Base-by-base conservation (phyloP, 2,888 invertebrate genomes). In the Empis stercorea region DNA sequence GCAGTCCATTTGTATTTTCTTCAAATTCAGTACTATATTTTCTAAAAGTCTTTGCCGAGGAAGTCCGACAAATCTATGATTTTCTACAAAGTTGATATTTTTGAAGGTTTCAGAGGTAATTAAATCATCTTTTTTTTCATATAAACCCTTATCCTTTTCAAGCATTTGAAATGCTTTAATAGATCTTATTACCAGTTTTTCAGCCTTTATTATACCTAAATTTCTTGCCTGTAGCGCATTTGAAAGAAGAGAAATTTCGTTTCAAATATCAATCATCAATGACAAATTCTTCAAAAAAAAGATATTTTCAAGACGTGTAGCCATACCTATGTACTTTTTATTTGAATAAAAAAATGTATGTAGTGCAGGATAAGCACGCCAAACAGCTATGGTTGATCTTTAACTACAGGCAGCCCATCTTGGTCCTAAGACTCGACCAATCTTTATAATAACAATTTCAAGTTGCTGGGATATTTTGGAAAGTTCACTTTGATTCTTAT, bases 401-500 rank as follows among this genome's bases (percentile, higher is more conserved):
- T 6, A 13, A 13, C 32, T 32, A 13, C 9, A 32, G 11, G 32
- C 32, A 32, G 32, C 32, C 32, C 32, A 32, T 32, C 32, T 32
- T 32, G 32, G 32, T 13, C 32, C 32, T 32, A 32, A 32, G 11
- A 32, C 32, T 36, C 36, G 9, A 9, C 36, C 36, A 36, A 36
- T 36, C 15, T 36, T 36, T 17, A 39, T 39, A 9, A 39, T 39
- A 39, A 17, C 39, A 7, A 36, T 11, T 11, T 9, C 9, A 36
- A 36, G 36, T 9, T 39, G 7, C 32, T 36, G 36, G 36, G 36
- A 36, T 14, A 14, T 36, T 14, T 36, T 36, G 15, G n/a, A 10
- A n/a, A 41, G 30, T 41, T 41, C 27, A 13, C 6, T 27, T 41
- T 41, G 41, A 27, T 41, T 41, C 27, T 41, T 41, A 41, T 41